Base-by-base conservation (phyloP, 2,113 vertebrate genomes). In the Theristicus caerulescens region DNA sequence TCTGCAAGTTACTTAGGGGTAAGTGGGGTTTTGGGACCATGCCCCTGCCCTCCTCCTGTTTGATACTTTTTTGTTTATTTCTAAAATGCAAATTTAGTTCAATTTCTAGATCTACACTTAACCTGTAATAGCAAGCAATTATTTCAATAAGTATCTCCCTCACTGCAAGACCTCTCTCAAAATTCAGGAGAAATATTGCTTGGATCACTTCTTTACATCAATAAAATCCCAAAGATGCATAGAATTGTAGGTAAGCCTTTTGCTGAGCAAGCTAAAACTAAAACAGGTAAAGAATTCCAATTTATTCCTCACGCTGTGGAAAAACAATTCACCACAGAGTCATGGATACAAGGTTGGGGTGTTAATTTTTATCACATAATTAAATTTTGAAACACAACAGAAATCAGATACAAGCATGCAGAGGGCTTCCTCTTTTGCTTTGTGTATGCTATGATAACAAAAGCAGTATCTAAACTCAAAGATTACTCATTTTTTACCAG, bases 371-470 rank as follows among this genome's bases (percentile, higher is more conserved):
- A 58, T 74, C 21, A 69, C 15, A 8, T 38, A 94, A 95, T 94
- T 94, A 72, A 21, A 76, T 76, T 86, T 34, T 70, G 70, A 95
- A 86, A 81, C 29, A 76, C 65, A 95, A 81, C 58, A 96, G 85
- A 93, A 96, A 92, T 91, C 52, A 95, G 86, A 94, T 46, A 92
- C 8, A 83, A 87, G n/a, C 46, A 40, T 38, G 78, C 51, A 79
- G 88, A 80, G 26, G 38, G n/a, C 38, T 66, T 94, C 70, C 72
- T 94, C 70, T 91, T 91, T 91, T 72, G 26, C 67, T 87, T 77
- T 84, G 32, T 81, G 52, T 34, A 59, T 19, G 78, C 27, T 61
- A 13, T 2, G 36, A 59, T 79, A 85, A 85, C 42, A 86, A 84
- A 22, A 59, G 67, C 40, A 47, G 54, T 36, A 82, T 44, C 61